Percentiles rank a stretch among this genome's conserved stretches.
Conservation (phyloP, 2,113 vertebrate genomes). For the Narcine bancroftii region DNA sequence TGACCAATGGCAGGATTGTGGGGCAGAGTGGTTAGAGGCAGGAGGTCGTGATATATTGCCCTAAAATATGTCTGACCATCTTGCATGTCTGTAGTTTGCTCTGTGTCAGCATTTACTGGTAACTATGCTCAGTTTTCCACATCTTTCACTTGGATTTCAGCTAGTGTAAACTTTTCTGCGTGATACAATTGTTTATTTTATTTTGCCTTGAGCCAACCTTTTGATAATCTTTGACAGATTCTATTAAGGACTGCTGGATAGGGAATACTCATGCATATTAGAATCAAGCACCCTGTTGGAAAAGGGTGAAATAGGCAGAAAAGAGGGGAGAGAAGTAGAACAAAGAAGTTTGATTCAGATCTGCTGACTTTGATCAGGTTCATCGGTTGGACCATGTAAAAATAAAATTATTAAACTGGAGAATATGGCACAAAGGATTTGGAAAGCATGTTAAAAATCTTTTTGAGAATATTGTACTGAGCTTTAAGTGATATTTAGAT, state of each 20-base stretch:
- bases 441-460: background rate
- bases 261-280: background rate
- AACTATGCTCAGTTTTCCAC: background rate
- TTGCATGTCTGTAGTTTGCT: background rate
- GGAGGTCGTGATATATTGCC: background rate
- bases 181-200: constrained; percentile 15
- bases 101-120: background rate
- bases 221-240: constrained; percentile 24
- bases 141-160: background rate
- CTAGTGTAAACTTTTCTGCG: background rate
- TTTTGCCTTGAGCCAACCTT: background rate
- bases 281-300: constrained; percentile 26
- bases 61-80: background rate
- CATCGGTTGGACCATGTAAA: constrained; percentile 28
- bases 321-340: background rate
- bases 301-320: background rate
- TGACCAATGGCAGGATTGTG: background rate
- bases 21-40: background rate
- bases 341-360: background rate
- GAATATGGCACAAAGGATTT: background rate
- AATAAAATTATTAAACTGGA: constrained; percentile 2
- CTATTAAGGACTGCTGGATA: constrained; percentile 15
- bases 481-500: background rate
- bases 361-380: background rate
- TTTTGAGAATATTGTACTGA: background rate